phyloP scores from a whole-genome alignment of 1,140 invertebrate species.

The Stenopsyche tienmushanensis region DNA sequence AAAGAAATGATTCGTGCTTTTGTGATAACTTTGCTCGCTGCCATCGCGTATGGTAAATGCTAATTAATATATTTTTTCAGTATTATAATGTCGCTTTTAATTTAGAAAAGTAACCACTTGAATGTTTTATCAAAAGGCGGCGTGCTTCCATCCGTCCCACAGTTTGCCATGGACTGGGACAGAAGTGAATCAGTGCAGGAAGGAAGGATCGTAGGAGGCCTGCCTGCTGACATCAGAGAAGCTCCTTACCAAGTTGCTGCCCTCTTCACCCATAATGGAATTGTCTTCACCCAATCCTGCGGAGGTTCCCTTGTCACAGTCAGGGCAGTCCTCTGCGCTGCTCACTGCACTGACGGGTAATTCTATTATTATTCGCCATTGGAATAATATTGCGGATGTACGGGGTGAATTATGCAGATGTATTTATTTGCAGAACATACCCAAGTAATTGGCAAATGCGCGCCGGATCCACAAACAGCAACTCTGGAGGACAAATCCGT shows the following conservation, averaged over 20 bases:
- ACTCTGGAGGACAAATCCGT: constrained; percentile 2
- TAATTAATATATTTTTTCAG: not conserved
- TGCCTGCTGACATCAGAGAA: constrained; percentile 29
- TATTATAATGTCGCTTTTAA: too few species aligned
- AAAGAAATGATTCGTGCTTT: too few species aligned
- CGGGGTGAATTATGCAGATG: not conserved
- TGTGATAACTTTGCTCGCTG: not conserved
- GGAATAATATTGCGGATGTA: not conserved
- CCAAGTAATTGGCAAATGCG: not conserved
- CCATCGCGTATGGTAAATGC: not conserved
- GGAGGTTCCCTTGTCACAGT: constrained; percentile 9
- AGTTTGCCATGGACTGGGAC: constrained; percentile 17
- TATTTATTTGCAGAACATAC: constrained; percentile 1
- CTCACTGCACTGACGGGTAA: constrained; percentile 13
- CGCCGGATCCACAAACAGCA: constrained; percentile 14
- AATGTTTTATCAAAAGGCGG: not conserved
- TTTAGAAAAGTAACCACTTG: too few species aligned
- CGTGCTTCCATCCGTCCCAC: not conserved
- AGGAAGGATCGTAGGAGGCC: constrained; percentile 34
- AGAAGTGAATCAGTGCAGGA: too few species aligned
- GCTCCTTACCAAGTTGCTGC: constrained; percentile 39
- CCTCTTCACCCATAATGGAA: constrained; percentile 10
- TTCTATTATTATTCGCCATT: not conserved
- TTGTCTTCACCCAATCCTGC: constrained; percentile 1
- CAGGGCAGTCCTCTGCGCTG: constrained; percentile 2